Evolutionary conservation across 1,140 invertebrate species (phyloP), one percentile per base, ranked within the genome.

Genomic region (Caenorhabditis elegans): DNA sequence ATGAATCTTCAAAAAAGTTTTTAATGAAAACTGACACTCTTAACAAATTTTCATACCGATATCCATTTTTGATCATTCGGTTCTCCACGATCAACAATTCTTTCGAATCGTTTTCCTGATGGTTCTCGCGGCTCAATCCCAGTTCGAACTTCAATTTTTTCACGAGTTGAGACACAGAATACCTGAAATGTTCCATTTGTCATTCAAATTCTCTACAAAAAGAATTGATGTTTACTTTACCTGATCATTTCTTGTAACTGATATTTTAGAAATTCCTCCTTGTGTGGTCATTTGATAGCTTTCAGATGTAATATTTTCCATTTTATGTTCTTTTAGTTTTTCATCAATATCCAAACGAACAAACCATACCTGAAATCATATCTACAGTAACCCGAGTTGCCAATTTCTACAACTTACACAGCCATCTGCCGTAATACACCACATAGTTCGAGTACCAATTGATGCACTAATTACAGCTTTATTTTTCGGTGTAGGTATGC

Each of bases 361-460:
- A 34, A 70, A 70, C 60, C 60, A 70, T 17, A 70, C 60, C 60
- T 70, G 34, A 1, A 70, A 34, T 17, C 2, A 6, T 10, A 31
- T 60, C 26, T n/a, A n/a, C n/a, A n/a, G n/a, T n/a, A n/a, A n/a
- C n/a, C n/a, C n/a, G n/a, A n/a, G n/a, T n/a, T n/a, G n/a, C n/a
- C n/a, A n/a, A n/a, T n/a, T n/a, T n/a, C 11, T n/a, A n/a, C 5
- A 1, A 34, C 60, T 70, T 22, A 70, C 60, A 43, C 34, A 70
- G 36, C 60, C 34, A 39, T 70, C 60, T 22, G 60, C 60, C 10
- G 60, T 70, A 26, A 70, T 70, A 43, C 60, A 70, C 60, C 60
- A 70, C 34, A 70, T 34, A 3, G 34, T 39, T 39, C 22, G n/a
- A 17, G 17, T 39, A 2, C 60, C 60, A 13, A 70, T 70, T 1